Evolutionary conservation across 1,140 invertebrate genomes (phyloP).

Genomic region (Drosophila teissieri): DNA sequence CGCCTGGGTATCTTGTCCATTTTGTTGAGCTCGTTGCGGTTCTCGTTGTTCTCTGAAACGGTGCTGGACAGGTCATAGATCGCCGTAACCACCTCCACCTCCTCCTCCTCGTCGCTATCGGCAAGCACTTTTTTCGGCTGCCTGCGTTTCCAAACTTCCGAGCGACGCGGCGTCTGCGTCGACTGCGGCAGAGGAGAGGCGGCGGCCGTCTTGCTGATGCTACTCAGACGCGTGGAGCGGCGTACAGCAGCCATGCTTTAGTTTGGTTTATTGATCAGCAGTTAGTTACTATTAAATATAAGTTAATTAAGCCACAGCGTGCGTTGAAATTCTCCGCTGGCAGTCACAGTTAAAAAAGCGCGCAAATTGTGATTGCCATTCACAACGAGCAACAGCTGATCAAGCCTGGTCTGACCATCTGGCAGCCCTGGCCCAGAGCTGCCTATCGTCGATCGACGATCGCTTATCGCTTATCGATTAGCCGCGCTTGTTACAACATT

Average conservation of each 20-base stretch:
- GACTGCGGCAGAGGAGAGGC: conserved; percentile 46
- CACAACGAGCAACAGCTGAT: conserved; percentile 41
- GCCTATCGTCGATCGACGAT: not conserved
- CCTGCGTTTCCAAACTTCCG: conserved; percentile 70
- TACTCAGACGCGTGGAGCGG: conserved; percentile 77
- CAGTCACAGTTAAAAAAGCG: conserved; percentile 28
- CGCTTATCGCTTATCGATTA: not conserved
- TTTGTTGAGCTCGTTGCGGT: conserved; percentile 74
- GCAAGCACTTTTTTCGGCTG: conserved; percentile 39
- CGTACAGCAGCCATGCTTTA: conserved; percentile 67
- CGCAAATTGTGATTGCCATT: conserved; percentile 37
- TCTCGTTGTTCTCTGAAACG: conserved; percentile 80
- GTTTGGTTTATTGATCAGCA: conserved; percentile 2
- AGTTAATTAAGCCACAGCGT: conserved; percentile 13
- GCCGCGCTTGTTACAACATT: conserved; percentile 45
- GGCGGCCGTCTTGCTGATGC: conserved; percentile 58
- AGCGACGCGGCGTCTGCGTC: conserved; percentile 51
- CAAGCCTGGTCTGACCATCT: conserved; percentile 12
- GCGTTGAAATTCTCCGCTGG: conserved; percentile 14
- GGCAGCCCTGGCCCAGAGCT: conserved; percentile 48
- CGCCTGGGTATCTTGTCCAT: conserved; percentile 58
- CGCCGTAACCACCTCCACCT: conserved; percentile 2
- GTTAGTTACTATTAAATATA: conserved; percentile 12
- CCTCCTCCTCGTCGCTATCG: conserved; percentile 69
- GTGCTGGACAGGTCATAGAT: conserved; percentile 45